Evolutionary conservation across 1,140 invertebrate species (phyloP), one percentile per base, ranked within the genome.

Genomic region (Drosophila sucinea): DNA sequence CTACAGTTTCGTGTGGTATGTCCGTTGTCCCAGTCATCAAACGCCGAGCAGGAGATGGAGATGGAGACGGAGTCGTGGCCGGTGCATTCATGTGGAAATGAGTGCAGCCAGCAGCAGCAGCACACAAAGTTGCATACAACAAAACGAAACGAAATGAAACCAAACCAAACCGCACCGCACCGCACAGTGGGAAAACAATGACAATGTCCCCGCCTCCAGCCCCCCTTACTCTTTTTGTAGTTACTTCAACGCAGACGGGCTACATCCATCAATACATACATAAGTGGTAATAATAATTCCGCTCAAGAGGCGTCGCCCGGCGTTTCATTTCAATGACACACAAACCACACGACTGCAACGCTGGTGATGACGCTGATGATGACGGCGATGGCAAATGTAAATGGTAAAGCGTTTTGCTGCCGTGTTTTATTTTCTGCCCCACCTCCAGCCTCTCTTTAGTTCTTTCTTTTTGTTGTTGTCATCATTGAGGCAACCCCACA

Each of bases 201-300:
- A 65, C 72, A 66, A 78, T 84, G 67, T 68, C 41, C 71, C 70
- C 65, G 33, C 72, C 65, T 33, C 17, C 38, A 38, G 38, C 8
- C 6, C 41, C 27, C 23, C 63, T 61, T 44, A 41, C 60, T 29
- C 25, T 54, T 23, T 17, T 27, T 66, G 40, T 27, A 38, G 55
- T 41, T 54, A 64, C 32, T 67, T 60, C 63, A 70, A 71, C 58
- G 44, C 17, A 23, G 54, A 61, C 55, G 74, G 58, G 47, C 72
- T 60, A 80, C 87, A 73, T 65, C 56, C 68, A 77, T 77, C 75
- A 66, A 72, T 61, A 76, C 69, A 35, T 85, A 75, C 74, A 86
- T 83, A 87, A 90, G 87, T 90, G 87, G 87, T 79, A 90, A 90
- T 90, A 90, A 90, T 86, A 90, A 90, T 86, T 87, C 82, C 77